Evolutionary conservation across 2,888 invertebrate genomes (phyloP), one percentile per base, ranked within the genome.

Genomic region (Caenorhabditis sp.): DNA sequence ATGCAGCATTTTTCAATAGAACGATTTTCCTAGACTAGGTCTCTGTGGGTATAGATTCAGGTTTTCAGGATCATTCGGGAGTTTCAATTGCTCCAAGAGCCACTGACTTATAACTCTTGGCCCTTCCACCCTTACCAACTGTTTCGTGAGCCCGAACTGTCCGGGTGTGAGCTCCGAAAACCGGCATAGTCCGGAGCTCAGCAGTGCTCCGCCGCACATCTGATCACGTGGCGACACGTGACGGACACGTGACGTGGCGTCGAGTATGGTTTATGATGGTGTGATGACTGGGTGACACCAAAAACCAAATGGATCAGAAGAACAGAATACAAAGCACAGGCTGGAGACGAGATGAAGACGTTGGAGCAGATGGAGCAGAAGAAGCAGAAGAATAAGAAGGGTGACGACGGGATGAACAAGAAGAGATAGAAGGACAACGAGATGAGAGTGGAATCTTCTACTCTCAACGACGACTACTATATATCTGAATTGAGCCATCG

Each of bases 131-230:
- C 54, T 54, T 41, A 91, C 91, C 86, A 91, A 51, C 77, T 91
- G 91, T 73, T 91, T 91, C 24, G 91, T 91, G 73, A 91, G 85
- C 14, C 91, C 91, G 77, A 91, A 91, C 80, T 91, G 91, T 47
- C 90, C 90, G 24, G 91, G 90, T 24, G 90, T 87, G 38, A 91
- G 82, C 74, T 91, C 91, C 10, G 90, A 85, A 73, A 91, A 90
- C 28, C 89, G 86, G 73, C 91, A 91, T 26, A 91, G 72, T 31
- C 89, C 90, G 51, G 84, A 80, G 72, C 79, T 80, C 44, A 84
- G 51, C 31, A 84, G 58, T 64, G 84, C 84, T 63, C 79, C 79
- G 28, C 84, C 84, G 80, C 84, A 84, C 84, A 84, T 84, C 51
- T 58, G 49, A 56, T 73, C 80, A 73, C 73, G 74, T 69, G 72